Percentiles rank a stretch among this genome's conserved stretches.
Evolutionary conservation across 2,797 vertebrate genomes (phyloP).

Genomic region (Ceryle rudis): DNA sequence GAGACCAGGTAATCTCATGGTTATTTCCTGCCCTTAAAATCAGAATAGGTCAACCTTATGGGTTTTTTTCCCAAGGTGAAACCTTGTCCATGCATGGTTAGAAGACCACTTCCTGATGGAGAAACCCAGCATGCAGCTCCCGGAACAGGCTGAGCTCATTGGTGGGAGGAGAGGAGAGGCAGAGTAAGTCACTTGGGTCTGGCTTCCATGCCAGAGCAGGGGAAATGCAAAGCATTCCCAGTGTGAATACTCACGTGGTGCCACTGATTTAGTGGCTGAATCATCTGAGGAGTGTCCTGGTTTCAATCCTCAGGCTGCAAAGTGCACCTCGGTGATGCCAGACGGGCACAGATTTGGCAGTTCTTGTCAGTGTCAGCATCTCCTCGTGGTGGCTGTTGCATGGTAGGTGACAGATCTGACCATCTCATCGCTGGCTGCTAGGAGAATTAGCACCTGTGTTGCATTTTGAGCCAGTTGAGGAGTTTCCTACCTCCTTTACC

Average conservation of each 20-base stretch:
- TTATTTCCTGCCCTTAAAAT: background rate
- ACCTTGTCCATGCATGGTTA: fast-evolving
- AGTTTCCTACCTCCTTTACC: background rate
- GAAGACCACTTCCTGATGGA: background rate
- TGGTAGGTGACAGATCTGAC: background rate
- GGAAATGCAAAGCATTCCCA: background rate
- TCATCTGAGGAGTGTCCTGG: background rate
- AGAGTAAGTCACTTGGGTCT: background rate
- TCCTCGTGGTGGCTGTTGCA: background rate
- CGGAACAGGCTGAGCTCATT: fast-evolving
- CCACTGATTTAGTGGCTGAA: background rate
- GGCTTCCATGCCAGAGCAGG: background rate
- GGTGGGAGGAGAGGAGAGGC: background rate
- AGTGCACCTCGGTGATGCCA: background rate
- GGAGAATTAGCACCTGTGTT: background rate
- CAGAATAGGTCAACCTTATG: background rate
- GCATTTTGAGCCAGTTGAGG: background rate
- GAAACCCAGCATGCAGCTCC: fast-evolving
- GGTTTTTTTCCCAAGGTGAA: background rate
- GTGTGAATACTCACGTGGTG: background rate
- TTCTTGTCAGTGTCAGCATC: background rate
- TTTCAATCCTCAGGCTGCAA: background rate
- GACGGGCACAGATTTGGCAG: fast-evolving
- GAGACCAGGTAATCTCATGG: background rate
- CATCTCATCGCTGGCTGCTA: background rate